A percentile compares a stretch with the other conserved stretches of the same genome.
Conservation (phyloP, 2,888 invertebrate genomes). For the Drosophila bunnanda region DNA sequence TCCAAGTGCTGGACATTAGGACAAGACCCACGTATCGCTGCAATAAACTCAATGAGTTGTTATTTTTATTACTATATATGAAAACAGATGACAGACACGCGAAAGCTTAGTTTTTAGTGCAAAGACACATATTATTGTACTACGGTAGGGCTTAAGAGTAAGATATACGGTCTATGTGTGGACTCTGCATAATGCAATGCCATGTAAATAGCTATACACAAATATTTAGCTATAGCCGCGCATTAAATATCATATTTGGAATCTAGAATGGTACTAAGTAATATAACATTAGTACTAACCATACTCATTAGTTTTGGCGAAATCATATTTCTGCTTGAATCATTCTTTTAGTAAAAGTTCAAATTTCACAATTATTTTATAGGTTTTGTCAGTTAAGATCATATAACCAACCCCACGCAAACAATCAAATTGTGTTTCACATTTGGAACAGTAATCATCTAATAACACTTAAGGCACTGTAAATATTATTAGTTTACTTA, state of each 20-base stretch:
- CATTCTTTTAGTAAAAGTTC: conserved; percentile 30
- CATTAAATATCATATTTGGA: conserved; percentile 28
- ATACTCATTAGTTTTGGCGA: conserved; percentile 8
- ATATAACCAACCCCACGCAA: conserved; percentile 12
- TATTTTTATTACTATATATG: conserved; percentile 44
- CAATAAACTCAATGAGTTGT: conserved; percentile 79
- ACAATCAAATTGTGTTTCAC: conserved; percentile 39
- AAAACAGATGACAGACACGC: conserved; percentile 30
- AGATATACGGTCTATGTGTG: conserved; percentile 29
- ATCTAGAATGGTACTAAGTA: conserved; percentile 21
- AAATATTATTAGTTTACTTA: conserved; percentile 28
- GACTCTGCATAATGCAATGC: conserved; percentile 35
- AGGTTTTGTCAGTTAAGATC: not conserved
- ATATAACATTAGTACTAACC: conserved; percentile 3
- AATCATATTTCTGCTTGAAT: conserved; percentile 14
- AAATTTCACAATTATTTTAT: conserved; percentile 16
- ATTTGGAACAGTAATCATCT: conserved; percentile 12
- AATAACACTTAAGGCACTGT: conserved; percentile 21
- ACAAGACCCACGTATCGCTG: conserved; percentile 56
- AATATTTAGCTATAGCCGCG: conserved; percentile 31
- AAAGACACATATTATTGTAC: conserved; percentile 41
- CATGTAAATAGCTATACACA: conserved; percentile 34
- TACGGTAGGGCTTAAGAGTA: conserved; percentile 32
- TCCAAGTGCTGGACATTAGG: conserved; percentile 51
- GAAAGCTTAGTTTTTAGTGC: conserved; percentile 34